Evolutionary conservation across 2,797 vertebrate genomes (phyloP).

Genomic region (Graptemys geographica): DNA sequence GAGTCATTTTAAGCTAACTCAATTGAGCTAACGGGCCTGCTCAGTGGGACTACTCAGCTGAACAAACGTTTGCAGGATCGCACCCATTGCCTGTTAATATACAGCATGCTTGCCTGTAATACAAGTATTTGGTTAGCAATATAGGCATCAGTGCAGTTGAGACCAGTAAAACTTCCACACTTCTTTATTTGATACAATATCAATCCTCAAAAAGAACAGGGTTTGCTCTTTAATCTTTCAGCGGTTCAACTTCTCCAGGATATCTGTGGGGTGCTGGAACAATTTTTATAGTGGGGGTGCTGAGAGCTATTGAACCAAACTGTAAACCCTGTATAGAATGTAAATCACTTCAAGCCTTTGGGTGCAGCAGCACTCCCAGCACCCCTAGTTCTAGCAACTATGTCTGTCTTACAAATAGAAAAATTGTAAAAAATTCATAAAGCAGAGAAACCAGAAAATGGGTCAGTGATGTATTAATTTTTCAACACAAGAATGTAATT

Average conservation of each 20-base stretch:
- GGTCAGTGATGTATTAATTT: conserved; percentile 82
- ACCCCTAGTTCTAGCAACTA: too few relatives aligned
- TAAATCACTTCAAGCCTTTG: too few relatives aligned
- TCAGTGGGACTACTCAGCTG: background rate
- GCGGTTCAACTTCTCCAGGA: background rate
- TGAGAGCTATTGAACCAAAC: too few relatives aligned
- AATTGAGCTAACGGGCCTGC: background rate
- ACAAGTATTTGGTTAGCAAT: background rate
- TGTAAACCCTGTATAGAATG: too few relatives aligned
- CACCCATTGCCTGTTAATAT: background rate
- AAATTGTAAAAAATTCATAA: conserved; percentile 77
- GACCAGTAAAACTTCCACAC: background rate
- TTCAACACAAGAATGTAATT: conserved; percentile 78
- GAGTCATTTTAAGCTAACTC: background rate
- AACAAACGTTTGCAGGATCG: background rate
- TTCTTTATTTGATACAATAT: background rate
- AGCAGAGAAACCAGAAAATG: conserved; percentile 73
- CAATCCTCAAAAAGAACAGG: background rate
- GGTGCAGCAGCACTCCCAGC: too few relatives aligned
- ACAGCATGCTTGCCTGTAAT: background rate
- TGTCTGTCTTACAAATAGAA: conserved; percentile 63
- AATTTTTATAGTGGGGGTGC: too few relatives aligned
- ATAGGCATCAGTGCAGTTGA: background rate
- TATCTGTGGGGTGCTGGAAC: too few relatives aligned
- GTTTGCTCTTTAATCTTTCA: conserved; percentile 53